Base-by-base conservation (phyloP, 1,140 invertebrate genomes). In the Hylyphantes graminicola region DNA sequence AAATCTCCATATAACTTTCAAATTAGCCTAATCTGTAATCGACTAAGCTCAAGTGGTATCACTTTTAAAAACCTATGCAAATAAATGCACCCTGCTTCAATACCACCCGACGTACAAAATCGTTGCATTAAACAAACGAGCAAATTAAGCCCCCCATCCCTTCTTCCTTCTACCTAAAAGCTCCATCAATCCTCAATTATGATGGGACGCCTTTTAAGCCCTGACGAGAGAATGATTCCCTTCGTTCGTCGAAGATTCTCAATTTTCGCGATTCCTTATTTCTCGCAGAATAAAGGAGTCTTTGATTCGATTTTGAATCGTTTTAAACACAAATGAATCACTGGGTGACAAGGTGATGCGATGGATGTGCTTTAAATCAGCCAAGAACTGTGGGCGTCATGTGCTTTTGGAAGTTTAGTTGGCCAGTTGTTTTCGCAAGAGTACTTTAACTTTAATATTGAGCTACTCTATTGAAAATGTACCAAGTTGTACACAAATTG, bases 171-270 rank as follows among this genome's bases (percentile, higher is more conserved):
- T 35, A 67, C 67, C 77, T 80, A 80, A 80, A 70, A 80, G 64
- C 65, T 8, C 77, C 77, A 80, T 80, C 77, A 80, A 80, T 80
- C 77, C 77, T 80, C 65, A 55, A 65, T 80, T 80, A 80, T 80
- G 77, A 80, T 80, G 68, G 77, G 77, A 50, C 55, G 54, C 63
- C 77, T 67, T 80, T 80, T 80, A 59, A 80, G 77, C 67, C 63
- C 65, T 80, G 77, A 80, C 65, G 77, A 80, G 77, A 54, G 67
- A 80, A 80, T 80, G 57, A 80, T 80, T 80, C 77, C 57, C 77
- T 80, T 51, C 63, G 76, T 78, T 78, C 63, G 51, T 64, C 55
- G 53, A 57, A 57, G 55, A 53, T 21, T 74, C 72, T 51, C 50
- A 73, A 55, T 76, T 76, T 54, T 35, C 73, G 35, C 7, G 11